Base-by-base conservation (phyloP, 2,797 vertebrate genomes). In the Calcarius lapponicus region DNA sequence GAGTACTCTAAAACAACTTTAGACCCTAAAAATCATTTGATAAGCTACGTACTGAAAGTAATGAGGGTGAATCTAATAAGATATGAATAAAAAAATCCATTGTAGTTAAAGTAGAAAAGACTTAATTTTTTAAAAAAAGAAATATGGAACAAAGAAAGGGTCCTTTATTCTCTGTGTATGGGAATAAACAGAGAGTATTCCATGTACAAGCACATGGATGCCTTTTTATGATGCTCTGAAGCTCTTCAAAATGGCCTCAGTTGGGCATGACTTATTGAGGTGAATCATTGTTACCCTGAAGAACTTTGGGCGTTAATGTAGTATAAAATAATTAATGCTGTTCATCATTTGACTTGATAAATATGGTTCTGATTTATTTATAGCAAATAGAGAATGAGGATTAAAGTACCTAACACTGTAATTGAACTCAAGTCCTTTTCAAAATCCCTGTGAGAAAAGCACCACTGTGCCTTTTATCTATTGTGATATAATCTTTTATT, bases 401-500 rank as follows among this genome's bases (percentile, higher is more conserved):
- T 89, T 92, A 47, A 91, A 85, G 24, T 65, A 56, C 25, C 31
- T 78, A 83, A 50, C n/a, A 40, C 3, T 51, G 10, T 78, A 80
- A 82, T 32, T 83, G 84, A 94, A 91, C 22, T 91, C 22, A 65
- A 72, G 42, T 87, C n/a, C 48, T 93, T 82, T 93, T 54, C 67
- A 87, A 91, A 95, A 85, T 58, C 50, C 74, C 69, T 58, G 22
- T 56, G 72, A 94, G 80, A 73, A 92, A 95, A 87, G 6, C 38
- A 61, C 28, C 3, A 5, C 18, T 36, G 17, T 85, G 60, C 45
- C 36, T 87, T 94, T 94, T 89, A 83, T 85, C 75, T 94, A 19
- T 54, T 65, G 72, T 56, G 65, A 18, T 90, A 74, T n/a, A 89
- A 74, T 94, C 69, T 92, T 93, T 96, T 87, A 45, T 89, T 96